Evolutionary conservation across 2,113 vertebrate species (phyloP).

Genomic region (Trematocara zebra): DNA sequence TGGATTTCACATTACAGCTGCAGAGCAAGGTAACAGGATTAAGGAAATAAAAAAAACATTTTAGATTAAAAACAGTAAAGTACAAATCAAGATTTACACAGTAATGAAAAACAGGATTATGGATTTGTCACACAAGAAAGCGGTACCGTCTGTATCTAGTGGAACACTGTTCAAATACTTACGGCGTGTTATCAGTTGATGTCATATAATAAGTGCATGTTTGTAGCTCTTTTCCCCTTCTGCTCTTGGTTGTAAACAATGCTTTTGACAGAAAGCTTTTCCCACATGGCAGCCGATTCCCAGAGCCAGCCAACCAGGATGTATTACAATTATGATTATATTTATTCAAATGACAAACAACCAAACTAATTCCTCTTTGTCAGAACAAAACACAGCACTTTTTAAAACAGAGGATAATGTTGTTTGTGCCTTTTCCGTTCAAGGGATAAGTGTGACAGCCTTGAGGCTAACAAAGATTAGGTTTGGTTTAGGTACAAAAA

Average conservation of each 20-base stretch:
- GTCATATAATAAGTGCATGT: neutral
- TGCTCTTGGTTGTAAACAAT: neutral
- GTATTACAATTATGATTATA: neutral
- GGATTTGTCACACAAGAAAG: constrained; percentile 38
- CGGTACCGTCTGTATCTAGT: neutral
- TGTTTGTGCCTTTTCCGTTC: neutral
- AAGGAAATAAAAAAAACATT: neutral
- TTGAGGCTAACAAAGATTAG: neutral
- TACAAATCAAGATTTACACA: constrained; percentile 52
- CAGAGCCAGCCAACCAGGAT: fast-evolving
- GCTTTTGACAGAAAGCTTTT: neutral
- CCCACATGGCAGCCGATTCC: neutral
- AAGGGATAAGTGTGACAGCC: neutral
- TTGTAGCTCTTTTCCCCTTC: neutral
- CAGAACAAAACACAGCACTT: neutral
- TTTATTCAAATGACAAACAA: neutral
- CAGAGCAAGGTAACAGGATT: constrained; percentile 47
- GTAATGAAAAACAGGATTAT: constrained; percentile 63
- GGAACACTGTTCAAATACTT: constrained; percentile 1
- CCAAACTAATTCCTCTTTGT: neutral
- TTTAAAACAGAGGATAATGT: neutral
- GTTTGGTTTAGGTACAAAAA: neutral
- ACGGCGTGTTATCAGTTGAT: neutral
- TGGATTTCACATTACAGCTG: neutral
- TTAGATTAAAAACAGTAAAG: constrained; percentile 51